These are phyloP conservation scores for Rhabdornis inornatus DNA, from an alignment of 2,113 vertebrate species.

Conservation along the genomic window DNA sequence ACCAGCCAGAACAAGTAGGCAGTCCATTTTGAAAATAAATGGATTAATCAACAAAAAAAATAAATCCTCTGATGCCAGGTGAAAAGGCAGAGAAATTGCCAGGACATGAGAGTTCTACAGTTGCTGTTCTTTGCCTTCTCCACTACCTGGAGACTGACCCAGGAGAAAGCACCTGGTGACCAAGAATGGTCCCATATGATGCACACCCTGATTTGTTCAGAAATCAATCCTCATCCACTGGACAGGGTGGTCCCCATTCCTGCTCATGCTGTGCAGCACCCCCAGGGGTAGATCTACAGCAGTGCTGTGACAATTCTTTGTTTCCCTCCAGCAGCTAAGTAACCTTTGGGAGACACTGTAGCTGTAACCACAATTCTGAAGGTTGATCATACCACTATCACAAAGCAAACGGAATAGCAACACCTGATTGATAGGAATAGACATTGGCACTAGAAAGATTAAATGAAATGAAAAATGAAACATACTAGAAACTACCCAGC, in stretches of 20 bases:
- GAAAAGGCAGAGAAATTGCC: background rate
- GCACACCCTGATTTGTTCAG: rapidly evolving
- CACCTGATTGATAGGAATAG: background rate
- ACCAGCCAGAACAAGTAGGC: background rate
- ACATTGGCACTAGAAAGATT: background rate
- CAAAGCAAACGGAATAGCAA: background rate
- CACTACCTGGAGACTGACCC: background rate
- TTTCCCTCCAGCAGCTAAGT: background rate
- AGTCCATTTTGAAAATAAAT: background rate
- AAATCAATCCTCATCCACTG: background rate
- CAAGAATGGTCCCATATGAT: background rate
- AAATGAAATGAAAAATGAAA: background rate
- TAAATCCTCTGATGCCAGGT: background rate
- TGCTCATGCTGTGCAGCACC: background rate
- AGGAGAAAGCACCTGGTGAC: background rate
- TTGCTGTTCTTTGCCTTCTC: background rate
- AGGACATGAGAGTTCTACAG: background rate
- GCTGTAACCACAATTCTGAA: background rate
- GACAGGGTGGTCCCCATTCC: background rate
- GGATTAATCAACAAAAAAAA: background rate
- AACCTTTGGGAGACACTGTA: background rate
- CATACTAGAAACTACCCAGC: background rate
- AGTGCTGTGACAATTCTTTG: background rate
- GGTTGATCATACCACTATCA: background rate
- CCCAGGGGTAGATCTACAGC: background rate